Evolutionary conservation across 2,113 vertebrate genomes (phyloP), one percentile per base, ranked within the genome.

Genomic region (Chionis minor): DNA sequence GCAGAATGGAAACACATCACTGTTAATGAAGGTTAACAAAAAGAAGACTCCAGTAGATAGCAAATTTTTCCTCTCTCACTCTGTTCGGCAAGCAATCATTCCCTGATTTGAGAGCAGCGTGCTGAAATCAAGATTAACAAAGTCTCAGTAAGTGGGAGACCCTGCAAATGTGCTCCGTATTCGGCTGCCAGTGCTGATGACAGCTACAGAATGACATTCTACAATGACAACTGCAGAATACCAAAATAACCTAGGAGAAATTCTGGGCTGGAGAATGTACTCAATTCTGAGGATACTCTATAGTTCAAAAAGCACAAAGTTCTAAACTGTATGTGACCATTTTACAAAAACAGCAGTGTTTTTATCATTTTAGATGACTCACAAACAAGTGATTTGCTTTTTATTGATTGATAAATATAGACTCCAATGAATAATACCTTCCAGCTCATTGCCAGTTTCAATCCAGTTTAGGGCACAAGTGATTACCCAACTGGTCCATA

Each of bases 271-370:
- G 12, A 79, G 52, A 38, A 77, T 1, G 12, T 9, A 9, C 54
- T 49, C 44, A 21, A 65, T 10, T 10, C 59, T 15, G 35, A 66
- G 65, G 45, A 5, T 4, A 28, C 33, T 15, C 40, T 3, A 24
- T 1, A 13, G 20, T 12, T 86, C 32, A 69, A 59, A 73, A 70
- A 75, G 21, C 61, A 91, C 24, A 11, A 26, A 49, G 54, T 35
- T 80, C 44, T n/a, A 75, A 40, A 71, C 19, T 38, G 54, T 1
- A 0, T 0, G 0, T 38, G 40, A 65, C 35, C 2, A 10, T 26
- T 69, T 26, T 13, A 66, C 28, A 67, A 79, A 92, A 91, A 15
- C 6, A 59, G 40, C 33, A 79, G 28, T 28, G 51, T 23, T 61
- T 59, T 73, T 51, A 21, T 42, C 0, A 49, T 32, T 72, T 63